phyloP scores from a whole-genome alignment of 37 sponge, comb jelly and placozoan genomes.

The Beroe forskalii region DNA sequence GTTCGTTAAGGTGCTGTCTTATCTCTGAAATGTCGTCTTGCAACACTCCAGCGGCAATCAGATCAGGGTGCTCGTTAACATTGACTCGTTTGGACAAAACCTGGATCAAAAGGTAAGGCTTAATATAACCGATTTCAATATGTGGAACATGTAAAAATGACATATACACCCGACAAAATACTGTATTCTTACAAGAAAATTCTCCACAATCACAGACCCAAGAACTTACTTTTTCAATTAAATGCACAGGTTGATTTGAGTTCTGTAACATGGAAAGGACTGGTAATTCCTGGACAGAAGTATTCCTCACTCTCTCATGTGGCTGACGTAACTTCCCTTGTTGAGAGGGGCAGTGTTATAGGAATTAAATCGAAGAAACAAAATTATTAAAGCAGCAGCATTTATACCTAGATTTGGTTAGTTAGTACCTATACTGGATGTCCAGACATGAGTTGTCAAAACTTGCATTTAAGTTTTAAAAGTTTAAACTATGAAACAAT shows the following conservation, averaged over 20 bases:
- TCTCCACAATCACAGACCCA: too few species aligned
- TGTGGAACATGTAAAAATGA: background rate
- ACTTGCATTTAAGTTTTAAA: too few species aligned
- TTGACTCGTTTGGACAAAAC: background rate
- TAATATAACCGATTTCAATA: background rate
- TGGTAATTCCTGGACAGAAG: background rate
- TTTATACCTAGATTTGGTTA: too few species aligned
- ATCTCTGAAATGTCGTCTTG: background rate
- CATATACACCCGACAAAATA: too few species aligned
- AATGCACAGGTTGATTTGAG: background rate
- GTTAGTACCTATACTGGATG: too few species aligned
- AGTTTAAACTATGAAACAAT: too few species aligned
- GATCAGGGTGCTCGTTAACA: background rate
- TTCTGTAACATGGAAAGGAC: background rate
- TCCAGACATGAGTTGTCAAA: too few species aligned
- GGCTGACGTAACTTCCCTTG: background rate
- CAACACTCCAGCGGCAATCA: constrained; percentile 13
- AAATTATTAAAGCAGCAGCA: background rate
- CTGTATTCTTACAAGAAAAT: too few species aligned
- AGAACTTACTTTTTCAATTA: background rate
- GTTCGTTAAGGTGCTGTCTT: background rate
- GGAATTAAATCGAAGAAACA: background rate
- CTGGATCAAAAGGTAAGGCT: background rate
- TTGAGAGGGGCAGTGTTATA: background rate
- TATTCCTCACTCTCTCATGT: background rate